Percentiles rank a stretch among this genome's conserved stretches.
Evolutionary conservation across 35 echinoderm and acorn worm species (phyloP).

Genomic region (Stichopus chloronotus): DNA sequence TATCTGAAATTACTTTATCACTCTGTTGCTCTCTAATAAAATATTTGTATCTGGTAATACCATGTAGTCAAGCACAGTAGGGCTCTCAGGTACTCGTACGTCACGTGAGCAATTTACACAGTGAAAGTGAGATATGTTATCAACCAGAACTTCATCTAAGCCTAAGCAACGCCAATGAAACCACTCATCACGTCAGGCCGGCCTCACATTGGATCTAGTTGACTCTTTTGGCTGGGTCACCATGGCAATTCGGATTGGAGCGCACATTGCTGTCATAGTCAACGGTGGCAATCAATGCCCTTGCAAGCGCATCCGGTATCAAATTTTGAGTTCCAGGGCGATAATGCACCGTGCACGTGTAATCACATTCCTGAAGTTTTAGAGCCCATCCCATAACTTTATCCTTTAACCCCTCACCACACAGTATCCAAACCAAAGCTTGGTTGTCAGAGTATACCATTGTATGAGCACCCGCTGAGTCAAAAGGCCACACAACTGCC

Average conservation of each 20-base stretch:
- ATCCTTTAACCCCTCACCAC: background rate
- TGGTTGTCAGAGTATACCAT: conserved; percentile 61
- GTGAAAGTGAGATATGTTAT: too few relatives aligned
- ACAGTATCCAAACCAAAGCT: conserved; percentile 52
- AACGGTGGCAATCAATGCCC: background rate
- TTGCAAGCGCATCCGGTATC: conserved; percentile 56
- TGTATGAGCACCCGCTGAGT: conserved; percentile 19
- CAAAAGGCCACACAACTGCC: conserved; percentile 68
- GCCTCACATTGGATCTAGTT: conserved; percentile 63
- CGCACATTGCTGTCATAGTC: conserved; percentile 2
- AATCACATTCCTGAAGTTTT: conserved; percentile 39
- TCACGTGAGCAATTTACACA: too few relatives aligned
- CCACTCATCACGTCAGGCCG: conserved; percentile 42
- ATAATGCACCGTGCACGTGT: conserved; percentile 38
- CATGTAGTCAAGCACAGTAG: too few relatives aligned
- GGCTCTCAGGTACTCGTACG: too few relatives aligned
- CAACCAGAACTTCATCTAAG: too few relatives aligned
- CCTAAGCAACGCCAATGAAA: conserved; percentile 14
- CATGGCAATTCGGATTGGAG: background rate
- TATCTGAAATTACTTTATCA: too few relatives aligned
- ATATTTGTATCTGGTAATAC: too few relatives aligned
- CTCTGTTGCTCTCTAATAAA: too few relatives aligned
- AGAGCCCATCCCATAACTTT: conserved; percentile 48
- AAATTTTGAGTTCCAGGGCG: conserved; percentile 24
- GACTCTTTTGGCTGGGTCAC: conserved; percentile 1